Base-by-base conservation (phyloP, 1,140 invertebrate genomes). In the Procambarus virginalis region DNA sequence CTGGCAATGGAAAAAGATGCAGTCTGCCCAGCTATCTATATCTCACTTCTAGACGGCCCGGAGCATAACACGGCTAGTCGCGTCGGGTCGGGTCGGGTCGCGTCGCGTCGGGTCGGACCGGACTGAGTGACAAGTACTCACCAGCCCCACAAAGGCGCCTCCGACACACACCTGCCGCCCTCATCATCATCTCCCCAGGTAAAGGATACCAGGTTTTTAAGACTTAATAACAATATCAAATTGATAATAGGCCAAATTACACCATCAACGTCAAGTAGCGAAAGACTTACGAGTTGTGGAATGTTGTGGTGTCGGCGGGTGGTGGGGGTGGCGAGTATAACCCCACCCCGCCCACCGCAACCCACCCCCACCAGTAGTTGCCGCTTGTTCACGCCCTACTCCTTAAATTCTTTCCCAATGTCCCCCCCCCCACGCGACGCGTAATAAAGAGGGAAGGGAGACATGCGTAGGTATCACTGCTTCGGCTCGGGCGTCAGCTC, bases 171-270 rank as follows among this genome's bases (percentile, higher is more conserved):
- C 1, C 3, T 76, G 34, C 34, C 4, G 34, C 75, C 6, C 34
- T 12, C 10, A 9, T 20, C 77, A 49, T 46, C 34, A 34, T 34
- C 34, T 34, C 48, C 46, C 46, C 46, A 10, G 2, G 9, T 17
- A 81, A 34, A 81, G 51, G 79, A 51, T 81, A 58, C 51, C 12
- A 58, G 55, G 51, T 14, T 34, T 51, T 55, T 60, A 55, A 60
- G 17, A 20, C 8, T 22, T 86, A 86, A 86, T 86, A 78, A 86
- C 73, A 86, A 86, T 55, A 86, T 86, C 84, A 86, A 86, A 86
- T 86, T 86, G 84, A 76, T 86, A 85, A 86, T 86, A 51, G 58
- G 49, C 8, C 51, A 22, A 78, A 86, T 86, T 77, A 86, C 73
- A 20, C 55, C 51, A 86, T 86, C 84, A 86, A 34, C 75, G 75